Base-by-base conservation (phyloP, 2,113 vertebrate species). In the Sakesphorus luctuosus region DNA sequence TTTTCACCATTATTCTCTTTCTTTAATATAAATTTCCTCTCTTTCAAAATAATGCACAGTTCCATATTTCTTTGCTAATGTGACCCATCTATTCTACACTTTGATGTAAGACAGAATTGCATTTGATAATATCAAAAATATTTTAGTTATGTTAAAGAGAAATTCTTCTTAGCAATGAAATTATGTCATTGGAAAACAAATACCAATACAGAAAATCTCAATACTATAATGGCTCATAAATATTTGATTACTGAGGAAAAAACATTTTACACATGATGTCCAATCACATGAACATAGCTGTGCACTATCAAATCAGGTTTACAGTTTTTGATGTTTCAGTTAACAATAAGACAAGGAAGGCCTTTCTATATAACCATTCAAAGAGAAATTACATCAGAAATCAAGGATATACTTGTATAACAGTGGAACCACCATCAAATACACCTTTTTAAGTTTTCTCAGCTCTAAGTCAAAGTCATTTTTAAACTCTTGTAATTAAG, bases 401-500 rank as follows among this genome's bases (percentile, higher is more conserved):
- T 72, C 74, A 82, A 84, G 50, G 65, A 81, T 90, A 94, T 92
- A 63, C 26, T 90, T 80, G 7, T 24, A 4, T 49, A 74, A 71
- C 16, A 73, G 53, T 11, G 6, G n/a, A 78, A 90, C 89, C 5
- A 74, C 35, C 8, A 43, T 5, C 28, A 80, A 76, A 50, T 50
- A 25, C 1, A 49, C 21, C 18, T 14, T 84, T 91, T 94, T 89
- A 31, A 66, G 49, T 68, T 91, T 96, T 93, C 67, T 91, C 29
- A 94, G 83, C 90, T 94, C 36, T 78, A 77, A 86, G 21, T 92
- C 89, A 95, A 95, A 94, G 68, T 21, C 38, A 36, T 73, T 96
- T 95, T 76, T 38, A 83, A 97, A 91, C 65, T 95, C 74, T 77
- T 92, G 94, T 84, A 96, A 91, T 55, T 61, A 92, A 90, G 72